phyloP scores from a whole-genome alignment of 2,113 vertebrate species.

The Nycticebus coucang region DNA sequence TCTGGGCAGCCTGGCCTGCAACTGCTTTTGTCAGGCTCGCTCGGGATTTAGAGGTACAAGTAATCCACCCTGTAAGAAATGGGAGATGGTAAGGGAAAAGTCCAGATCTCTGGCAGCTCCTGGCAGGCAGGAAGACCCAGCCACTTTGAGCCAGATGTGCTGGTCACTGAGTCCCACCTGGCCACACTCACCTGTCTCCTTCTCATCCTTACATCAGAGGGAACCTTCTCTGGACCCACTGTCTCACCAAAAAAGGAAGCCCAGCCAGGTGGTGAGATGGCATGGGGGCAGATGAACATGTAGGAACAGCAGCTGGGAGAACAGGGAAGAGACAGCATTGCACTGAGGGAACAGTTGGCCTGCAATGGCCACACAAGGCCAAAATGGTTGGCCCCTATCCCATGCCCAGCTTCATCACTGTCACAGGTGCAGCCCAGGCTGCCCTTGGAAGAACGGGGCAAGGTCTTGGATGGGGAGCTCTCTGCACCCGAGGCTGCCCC shows the following conservation, averaged over 20 bases:
- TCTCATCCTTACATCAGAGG: neutral
- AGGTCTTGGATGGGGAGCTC: neutral
- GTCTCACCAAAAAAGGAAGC: too few species aligned
- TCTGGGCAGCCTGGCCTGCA: neutral
- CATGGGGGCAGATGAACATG: too few species aligned
- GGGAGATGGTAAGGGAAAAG: neutral
- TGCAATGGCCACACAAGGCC: too few species aligned
- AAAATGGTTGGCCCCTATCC: neutral
- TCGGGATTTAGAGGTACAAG: neutral
- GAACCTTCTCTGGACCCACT: too few species aligned
- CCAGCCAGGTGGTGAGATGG: neutral
- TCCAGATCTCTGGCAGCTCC: neutral
- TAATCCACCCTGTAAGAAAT: neutral
- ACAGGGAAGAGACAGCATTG: neutral
- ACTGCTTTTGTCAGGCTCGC: neutral
- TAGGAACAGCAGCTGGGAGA: neutral
- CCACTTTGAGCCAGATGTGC: neutral
- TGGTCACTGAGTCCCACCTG: neutral
- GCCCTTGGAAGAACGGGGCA: neutral
- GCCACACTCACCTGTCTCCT: neutral
- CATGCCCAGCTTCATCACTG: fast-evolving
- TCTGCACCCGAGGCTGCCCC: neutral
- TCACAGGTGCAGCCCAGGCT: fast-evolving
- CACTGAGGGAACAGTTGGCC: too few species aligned
- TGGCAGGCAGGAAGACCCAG: neutral